Base-by-base conservation (phyloP, 1,140 invertebrate genomes). In the Drosophila elegans region DNA sequence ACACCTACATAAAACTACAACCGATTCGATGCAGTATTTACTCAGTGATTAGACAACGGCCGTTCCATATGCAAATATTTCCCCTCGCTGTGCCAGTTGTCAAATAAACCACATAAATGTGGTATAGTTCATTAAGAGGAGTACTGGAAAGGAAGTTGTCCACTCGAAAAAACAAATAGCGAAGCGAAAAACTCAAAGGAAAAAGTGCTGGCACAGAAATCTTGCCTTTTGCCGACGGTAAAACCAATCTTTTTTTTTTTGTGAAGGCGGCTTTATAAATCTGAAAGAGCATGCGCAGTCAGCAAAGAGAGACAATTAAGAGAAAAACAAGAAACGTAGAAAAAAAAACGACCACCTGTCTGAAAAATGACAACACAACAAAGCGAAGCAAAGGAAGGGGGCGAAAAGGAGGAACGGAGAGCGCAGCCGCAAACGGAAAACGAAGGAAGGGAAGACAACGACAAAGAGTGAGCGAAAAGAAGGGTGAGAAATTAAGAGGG, bases 11-110 rank as follows among this genome's bases (percentile, higher is more conserved):
- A 25, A 6, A 16, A 4, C 21, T 25, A 25, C 16, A 46, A 7
- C 32, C 36, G 52, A 57, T 32, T 13, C 48, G 27, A 59, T 13
- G n/a, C 29, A n/a, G n/a, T 83, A 56, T 84, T 85, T 84, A 64
- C 73, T 77, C 42, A 80, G 73, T 85, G 81, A 84, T 84, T 84
- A 84, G 81, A 84, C 77, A 84, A 84, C 72, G 76, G 73, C 68
- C 57, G 49, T 57, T 78, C 46, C 48, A 66, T 76, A 85, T 83
- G 81, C 80, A 85, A 85, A 83, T 84, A 76, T 29, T 59, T 61
- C 63, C 56, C 69, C 39, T 53, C 54, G 34, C 36, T 52, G 46
- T 45, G 39, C 36, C 59, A 60, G 53, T 78, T 62, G 71, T 69
- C 77, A 76, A 63, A 56, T 71, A 52, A 21, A 36, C n/a, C 60